A percentile compares a stretch with the other conserved stretches of the same genome.
These are phyloP conservation scores for Dreissena polymorpha DNA, from an alignment of 1,140 invertebrate genomes.

Conservation along the genomic window DNA sequence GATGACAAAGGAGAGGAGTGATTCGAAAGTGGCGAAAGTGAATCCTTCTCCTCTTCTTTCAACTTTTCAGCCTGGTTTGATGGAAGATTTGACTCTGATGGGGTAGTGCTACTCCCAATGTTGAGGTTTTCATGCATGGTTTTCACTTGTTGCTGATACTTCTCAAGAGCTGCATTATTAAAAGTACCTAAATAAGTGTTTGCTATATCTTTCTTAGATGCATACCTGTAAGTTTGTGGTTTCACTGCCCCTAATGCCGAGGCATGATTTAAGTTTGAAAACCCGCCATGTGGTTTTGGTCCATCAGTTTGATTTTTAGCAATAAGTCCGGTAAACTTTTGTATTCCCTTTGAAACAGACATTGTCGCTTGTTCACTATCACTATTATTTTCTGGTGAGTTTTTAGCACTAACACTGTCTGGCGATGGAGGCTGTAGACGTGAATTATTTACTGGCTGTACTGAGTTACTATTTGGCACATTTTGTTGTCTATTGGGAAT, in stretches of 20 bases:
- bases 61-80: constrained; percentile 12
- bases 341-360: constrained; percentile 52
- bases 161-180: constrained; percentile 69
- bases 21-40: constrained; percentile 51
- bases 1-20: constrained; percentile 44
- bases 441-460: not conserved
- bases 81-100: not conserved
- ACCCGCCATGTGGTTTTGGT: constrained; percentile 35
- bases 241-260: constrained; percentile 21
- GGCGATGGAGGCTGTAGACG: not conserved
- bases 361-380: constrained; percentile 45
- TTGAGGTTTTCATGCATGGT: constrained; percentile 42
- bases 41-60: constrained; percentile 48
- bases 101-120: not conserved
- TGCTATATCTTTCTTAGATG: constrained; percentile 78
- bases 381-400: constrained; percentile 43
- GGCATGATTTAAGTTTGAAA: constrained; percentile 54
- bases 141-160: constrained; percentile 69
- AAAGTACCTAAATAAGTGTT: constrained; percentile 77
- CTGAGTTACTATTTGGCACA: not conserved
- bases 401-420: constrained; percentile 12
- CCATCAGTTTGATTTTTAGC: constrained; percentile 34
- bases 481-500: constrained; percentile 36
- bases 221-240: constrained; percentile 74
- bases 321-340: constrained; percentile 50